Conservation (phyloP, 2,888 invertebrate species). For the Lasioglossum marginatum region DNA sequence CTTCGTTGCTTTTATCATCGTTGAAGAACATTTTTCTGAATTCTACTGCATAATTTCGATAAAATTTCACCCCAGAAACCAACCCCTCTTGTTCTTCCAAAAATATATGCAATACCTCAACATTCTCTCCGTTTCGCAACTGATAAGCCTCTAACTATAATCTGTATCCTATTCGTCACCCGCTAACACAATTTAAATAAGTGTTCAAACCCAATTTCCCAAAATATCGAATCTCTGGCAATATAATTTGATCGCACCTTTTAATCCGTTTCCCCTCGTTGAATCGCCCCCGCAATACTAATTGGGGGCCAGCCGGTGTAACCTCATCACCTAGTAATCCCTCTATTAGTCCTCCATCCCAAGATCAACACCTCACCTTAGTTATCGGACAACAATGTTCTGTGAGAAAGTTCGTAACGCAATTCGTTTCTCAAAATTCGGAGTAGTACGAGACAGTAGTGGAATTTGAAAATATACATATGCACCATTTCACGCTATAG, state of each 20-base stretch:
- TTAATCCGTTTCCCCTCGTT: neutral
- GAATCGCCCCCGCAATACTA: neutral
- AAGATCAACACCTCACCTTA: neutral
- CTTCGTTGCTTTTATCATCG: neutral
- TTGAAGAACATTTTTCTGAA: neutral
- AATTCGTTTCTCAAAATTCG: neutral
- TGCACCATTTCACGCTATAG: neutral
- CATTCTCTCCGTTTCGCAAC: neutral
- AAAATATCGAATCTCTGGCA: constrained; percentile 1
- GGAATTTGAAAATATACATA: neutral
- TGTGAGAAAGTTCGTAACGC: neutral
- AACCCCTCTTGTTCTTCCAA: neutral
- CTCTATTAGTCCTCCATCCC: neutral
- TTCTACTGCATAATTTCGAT: neutral
- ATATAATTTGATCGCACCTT: neutral
- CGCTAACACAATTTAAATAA: neutral
- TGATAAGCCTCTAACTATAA: neutral
- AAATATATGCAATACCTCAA: neutral
- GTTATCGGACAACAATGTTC: neutral
- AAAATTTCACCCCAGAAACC: neutral
- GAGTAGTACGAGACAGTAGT: neutral
- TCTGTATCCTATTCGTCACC: neutral
- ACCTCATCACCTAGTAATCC: constrained; percentile 1
- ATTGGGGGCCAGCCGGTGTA: neutral
- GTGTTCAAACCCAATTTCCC: neutral